A percentile compares a stretch with the other conserved stretches of the same genome.
These are phyloP conservation scores for Cryptocephalus moraei DNA, from an alignment of 2,888 invertebrate genomes.

Conservation along the genomic window DNA sequence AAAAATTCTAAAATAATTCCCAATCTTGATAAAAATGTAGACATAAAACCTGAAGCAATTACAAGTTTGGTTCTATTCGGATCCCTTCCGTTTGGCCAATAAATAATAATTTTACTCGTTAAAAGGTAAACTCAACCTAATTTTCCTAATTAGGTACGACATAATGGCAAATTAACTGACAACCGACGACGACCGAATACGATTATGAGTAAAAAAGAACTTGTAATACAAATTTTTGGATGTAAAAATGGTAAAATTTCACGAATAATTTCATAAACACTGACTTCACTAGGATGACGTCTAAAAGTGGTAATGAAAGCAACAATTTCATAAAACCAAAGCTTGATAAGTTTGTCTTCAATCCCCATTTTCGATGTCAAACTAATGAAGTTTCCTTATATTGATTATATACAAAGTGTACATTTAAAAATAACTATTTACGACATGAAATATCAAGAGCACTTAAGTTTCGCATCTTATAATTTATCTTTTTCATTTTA, in stretches of 20 bases:
- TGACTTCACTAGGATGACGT: not conserved
- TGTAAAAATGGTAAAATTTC: conserved; percentile 12
- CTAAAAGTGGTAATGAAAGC: not conserved
- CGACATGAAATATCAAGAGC: conserved; percentile 42
- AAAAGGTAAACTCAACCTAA: no score
- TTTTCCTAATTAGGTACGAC: not conserved
- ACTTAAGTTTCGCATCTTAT: conserved; percentile 40
- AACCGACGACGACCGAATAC: not conserved
- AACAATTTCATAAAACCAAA: not conserved
- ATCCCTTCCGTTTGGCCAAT: no score
- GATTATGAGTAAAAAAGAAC: not conserved
- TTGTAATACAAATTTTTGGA: conserved; percentile 10
- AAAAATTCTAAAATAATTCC: conserved; percentile 1
- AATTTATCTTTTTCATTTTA: conserved; percentile 26
- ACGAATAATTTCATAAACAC: conserved; percentile 1
- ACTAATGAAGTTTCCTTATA: conserved; percentile 19
- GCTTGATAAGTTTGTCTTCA: not conserved
- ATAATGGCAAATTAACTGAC: not conserved
- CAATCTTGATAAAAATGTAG: conserved; percentile 5
- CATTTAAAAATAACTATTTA: conserved; percentile 40
- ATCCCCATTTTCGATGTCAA: not conserved
- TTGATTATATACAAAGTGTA: conserved; percentile 40
- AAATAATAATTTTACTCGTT: no score
- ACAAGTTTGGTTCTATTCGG: no score
- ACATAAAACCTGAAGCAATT: not conserved